phyloP scores from a whole-genome alignment of 2,888 invertebrate species.

The Oligia latruncula region DNA sequence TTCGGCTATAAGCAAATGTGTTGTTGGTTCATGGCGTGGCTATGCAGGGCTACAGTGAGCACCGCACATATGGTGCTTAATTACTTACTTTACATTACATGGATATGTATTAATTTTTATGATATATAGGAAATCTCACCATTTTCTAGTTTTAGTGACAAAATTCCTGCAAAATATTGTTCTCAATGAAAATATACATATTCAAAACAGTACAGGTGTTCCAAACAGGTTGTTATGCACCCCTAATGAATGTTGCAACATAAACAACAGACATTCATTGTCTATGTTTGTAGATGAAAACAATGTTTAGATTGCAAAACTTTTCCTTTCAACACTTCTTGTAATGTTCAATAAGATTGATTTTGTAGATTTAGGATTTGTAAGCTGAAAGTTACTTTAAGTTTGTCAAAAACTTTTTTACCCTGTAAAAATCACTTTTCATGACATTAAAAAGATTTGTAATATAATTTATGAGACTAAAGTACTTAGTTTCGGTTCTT shows the following conservation, averaged over 20 bases:
- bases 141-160: not conserved
- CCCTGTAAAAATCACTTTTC: conserved; percentile 4
- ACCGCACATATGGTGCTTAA: too few relatives aligned
- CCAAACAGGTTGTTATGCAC: conserved; percentile 36
- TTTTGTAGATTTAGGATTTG: not conserved
- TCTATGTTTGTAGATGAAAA: conserved; percentile 16
- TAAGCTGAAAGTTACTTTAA: not conserved
- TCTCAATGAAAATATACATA: not conserved
- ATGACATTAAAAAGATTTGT: conserved; percentile 40
- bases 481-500: conserved; percentile 54
- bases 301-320: conserved; percentile 2
- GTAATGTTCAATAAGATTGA: not conserved
- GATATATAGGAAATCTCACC: not conserved
- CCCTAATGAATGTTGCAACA: conserved; percentile 18
- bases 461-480: conserved; percentile 49
- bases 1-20: too few relatives aligned
- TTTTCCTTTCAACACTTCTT: not conserved
- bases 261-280: conserved; percentile 19
- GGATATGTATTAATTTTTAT: not conserved
- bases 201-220: conserved; percentile 15
- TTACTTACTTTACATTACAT: too few relatives aligned
- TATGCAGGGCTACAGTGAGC: too few relatives aligned
- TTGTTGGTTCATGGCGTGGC: too few relatives aligned
- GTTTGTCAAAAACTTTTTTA: not conserved
- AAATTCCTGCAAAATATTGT: not conserved